These are phyloP conservation scores for Patiria miniata DNA, from an alignment of 35 echinoderm and acorn worm genomes.

Conservation along the genomic window DNA sequence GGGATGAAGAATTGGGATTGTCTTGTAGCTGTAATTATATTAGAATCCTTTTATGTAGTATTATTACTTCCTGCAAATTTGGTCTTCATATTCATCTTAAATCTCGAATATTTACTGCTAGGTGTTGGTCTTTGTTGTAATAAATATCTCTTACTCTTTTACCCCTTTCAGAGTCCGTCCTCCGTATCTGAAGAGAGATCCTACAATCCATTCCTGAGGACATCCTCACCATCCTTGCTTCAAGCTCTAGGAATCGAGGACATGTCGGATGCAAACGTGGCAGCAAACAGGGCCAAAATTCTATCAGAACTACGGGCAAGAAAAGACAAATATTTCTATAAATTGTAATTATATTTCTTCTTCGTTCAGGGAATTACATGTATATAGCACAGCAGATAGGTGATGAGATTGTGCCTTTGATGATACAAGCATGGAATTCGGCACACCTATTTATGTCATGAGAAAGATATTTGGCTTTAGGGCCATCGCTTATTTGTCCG, in stretches of 20 bases:
- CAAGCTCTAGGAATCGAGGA: constrained; percentile 31
- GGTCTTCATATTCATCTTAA: background rate
- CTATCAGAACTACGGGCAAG: constrained; percentile 52
- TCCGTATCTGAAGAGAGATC: constrained; percentile 76
- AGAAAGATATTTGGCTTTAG: no score
- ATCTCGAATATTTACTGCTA: background rate
- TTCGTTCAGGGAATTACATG: no score
- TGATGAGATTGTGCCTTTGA: no score
- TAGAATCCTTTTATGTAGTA: background rate
- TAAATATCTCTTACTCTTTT: background rate
- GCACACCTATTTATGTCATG: no score
- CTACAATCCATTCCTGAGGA: constrained; percentile 94
- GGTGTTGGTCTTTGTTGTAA: background rate
- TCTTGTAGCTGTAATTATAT: background rate
- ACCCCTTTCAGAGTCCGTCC: constrained; percentile 67
- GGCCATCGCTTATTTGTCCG: no score
- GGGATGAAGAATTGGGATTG: background rate
- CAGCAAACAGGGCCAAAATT: constrained; percentile 48
- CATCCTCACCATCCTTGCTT: constrained; percentile 35
- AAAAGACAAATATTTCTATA: constrained; percentile 84
- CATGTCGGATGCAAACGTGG: background rate
- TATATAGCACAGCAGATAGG: no score
- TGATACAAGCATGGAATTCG: no score
- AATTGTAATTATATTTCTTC: constrained; percentile 40
- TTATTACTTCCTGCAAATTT: background rate